These are phyloP conservation scores for Noctilio leporinus DNA, from an alignment of 2,113 vertebrate species.

Conservation along the genomic window DNA sequence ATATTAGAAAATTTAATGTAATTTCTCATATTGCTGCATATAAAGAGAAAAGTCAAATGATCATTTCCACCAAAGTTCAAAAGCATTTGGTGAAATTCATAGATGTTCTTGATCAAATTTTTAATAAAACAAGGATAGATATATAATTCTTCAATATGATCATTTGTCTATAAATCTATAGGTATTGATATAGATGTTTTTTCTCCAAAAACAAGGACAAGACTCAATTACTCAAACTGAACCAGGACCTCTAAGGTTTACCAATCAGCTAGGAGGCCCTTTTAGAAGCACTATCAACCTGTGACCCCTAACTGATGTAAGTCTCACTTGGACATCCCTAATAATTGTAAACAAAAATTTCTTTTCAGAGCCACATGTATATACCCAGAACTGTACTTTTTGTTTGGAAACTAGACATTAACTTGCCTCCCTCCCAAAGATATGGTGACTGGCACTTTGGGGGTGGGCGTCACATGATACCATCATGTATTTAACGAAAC, in stretches of 20 bases:
- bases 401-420: not conserved
- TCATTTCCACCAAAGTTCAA: not conserved
- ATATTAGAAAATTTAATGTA: not conserved
- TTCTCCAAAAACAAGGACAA: not conserved
- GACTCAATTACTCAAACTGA: not conserved
- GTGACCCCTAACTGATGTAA: not conserved
- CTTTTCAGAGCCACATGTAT: not conserved
- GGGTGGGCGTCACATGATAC: rapidly evolving
- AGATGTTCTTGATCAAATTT: not conserved
- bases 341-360: not conserved
- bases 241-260: not conserved
- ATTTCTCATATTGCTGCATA: not conserved
- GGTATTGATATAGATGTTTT: not conserved
- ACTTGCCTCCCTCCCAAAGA: not conserved
- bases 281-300: not conserved
- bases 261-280: not conserved
- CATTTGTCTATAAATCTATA: not conserved
- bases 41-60: not conserved
- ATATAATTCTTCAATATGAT: not conserved
- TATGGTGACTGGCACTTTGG: not conserved
- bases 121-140: not conserved
- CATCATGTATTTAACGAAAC: not conserved
- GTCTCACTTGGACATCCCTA: not conserved
- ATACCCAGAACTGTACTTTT: not conserved
- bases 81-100: not conserved